Evolutionary conservation across 2,888 invertebrate genomes (phyloP), one percentile per base, ranked within the genome.

Genomic region (Epirrhoe tristata): DNA sequence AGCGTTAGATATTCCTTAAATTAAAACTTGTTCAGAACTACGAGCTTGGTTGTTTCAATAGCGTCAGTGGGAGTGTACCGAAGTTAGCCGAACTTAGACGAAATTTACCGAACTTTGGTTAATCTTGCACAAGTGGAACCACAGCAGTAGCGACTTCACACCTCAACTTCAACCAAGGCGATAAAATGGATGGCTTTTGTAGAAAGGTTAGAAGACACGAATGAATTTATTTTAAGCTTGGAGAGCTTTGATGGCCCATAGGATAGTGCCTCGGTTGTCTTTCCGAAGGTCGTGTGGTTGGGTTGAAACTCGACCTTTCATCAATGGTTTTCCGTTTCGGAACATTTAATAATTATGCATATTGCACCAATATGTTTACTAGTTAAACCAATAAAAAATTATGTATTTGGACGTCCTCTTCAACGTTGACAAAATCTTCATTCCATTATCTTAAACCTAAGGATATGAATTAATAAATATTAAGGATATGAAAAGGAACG

Each of bases 51-150:
- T 59, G 16, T 57, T 67, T 54, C 67, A 69, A 67, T 77, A 71
- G 73, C 75, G 74, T 74, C 50, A 48, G 43, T 63, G 24, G 57
- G 10, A 74, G 74, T 78, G 72, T 57, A 58, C 69, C 75, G 70
- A 80, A 82, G 72, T 81, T 78, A 46, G 36, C 66, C 68, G 75
- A 83, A 83, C 77, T 84, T 82, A 66, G 61, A 68, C 73, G 67
- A 78, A 82, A 61, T 63, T 48, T 77, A 76, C 60, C 56, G 63
- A 72, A 73, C 70, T 75, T 66, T 55, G 65, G 67, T 64, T 71
- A 70, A 71, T 79, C 79, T 74, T 78, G 75, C 77, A 73, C 73
- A 77, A 77, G 79, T 77, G 77, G 77, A 81, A 81, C 79, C 77
- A 64, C 77, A 68, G 72, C 80, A 79, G 76, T 81, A 78, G 73